Evolutionary conservation across 2,797 vertebrate species (phyloP).

Genomic region (Anisognathus igniventris): DNA sequence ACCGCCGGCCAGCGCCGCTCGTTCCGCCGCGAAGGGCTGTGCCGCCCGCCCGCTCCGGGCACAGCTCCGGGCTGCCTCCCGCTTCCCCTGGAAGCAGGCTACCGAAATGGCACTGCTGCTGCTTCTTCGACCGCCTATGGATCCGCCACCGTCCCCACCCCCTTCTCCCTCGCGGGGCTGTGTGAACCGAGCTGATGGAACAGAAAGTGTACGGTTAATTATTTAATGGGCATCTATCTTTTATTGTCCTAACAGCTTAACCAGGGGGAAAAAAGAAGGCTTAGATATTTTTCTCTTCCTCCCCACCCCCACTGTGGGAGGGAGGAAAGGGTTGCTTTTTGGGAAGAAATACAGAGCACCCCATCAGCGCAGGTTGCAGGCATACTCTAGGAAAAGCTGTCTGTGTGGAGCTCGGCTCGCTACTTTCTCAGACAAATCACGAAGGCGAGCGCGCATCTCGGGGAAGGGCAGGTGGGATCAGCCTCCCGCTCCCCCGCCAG

Average conservation of each 20-base stretch:
- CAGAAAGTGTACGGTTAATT: neutral
- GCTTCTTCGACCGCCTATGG: neutral
- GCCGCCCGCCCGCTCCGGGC: neutral
- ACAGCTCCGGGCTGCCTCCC: neutral
- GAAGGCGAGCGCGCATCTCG: neutral
- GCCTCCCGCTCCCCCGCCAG: neutral
- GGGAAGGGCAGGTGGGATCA: neutral
- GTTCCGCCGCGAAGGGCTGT: neutral
- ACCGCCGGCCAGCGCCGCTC: neutral
- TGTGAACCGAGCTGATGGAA: slow-evolving; percentile 29
- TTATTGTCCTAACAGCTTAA: neutral
- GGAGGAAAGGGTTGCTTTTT: neutral
- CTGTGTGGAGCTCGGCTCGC: neutral
- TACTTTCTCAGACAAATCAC: neutral
- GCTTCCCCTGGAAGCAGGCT: neutral
- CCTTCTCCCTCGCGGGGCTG: slow-evolving; percentile 27
- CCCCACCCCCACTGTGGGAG: neutral
- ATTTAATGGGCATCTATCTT: slow-evolving; percentile 19
- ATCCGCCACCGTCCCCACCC: slow-evolving; percentile 35
- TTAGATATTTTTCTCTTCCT: neutral
- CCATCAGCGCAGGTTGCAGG: neutral
- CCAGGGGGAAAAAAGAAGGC: no score
- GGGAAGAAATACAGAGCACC: neutral
- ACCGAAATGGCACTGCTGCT: slow-evolving; percentile 8
- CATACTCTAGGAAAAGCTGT: neutral